Conservation (phyloP, 30 jellyfish, hydroid and myxozoan species). For the Haliclystus octoradiatus region DNA sequence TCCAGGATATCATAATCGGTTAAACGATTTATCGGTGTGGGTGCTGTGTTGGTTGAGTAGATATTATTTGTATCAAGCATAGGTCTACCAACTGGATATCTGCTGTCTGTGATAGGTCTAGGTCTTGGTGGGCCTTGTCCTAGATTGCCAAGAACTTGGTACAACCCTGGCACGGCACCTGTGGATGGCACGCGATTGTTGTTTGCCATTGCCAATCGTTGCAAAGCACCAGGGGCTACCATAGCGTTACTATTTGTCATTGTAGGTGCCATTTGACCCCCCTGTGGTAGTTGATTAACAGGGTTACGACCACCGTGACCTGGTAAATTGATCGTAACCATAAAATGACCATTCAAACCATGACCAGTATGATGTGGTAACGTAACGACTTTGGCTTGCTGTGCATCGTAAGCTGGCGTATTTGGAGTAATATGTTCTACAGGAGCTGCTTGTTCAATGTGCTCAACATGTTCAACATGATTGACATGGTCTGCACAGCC, state of each 20-base stretch:
- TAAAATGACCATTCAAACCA: neutral
- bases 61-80: neutral
- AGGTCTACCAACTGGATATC: neutral
- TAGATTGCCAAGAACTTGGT: neutral
- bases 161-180: neutral
- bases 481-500: no score
- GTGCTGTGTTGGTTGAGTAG: neutral
- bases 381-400: neutral
- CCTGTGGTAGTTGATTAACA: no score
- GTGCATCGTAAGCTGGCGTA: neutral
- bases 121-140: neutral
- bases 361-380: neutral
- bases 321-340: neutral
- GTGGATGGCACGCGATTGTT: neutral
- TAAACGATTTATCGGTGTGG: slow-evolving; percentile 58
- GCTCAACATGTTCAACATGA: neutral
- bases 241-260: neutral
- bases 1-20: slow-evolving; percentile 77
- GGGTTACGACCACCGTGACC: neutral
- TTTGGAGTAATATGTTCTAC: neutral
- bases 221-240: no score
- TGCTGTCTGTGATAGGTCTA: neutral
- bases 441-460: no score
- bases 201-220: no score
- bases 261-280: neutral